Base-by-base conservation (phyloP, 2,113 vertebrate genomes). In the Etheostoma cragini region DNA sequence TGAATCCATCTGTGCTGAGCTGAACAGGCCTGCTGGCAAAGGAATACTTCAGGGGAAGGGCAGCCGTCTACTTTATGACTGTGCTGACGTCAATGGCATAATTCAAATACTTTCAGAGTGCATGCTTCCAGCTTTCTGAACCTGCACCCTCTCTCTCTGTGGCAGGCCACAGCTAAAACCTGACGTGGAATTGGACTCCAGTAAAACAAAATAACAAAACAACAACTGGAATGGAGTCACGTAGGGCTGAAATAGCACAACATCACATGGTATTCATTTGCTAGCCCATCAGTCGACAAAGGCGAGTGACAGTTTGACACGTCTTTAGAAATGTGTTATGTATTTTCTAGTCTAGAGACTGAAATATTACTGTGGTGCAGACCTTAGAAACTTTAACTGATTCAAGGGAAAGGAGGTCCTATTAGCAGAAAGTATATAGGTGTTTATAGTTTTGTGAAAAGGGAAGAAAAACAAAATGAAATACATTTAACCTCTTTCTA, bases 1-100 rank as follows among this genome's bases (percentile, higher is more conserved):
- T 91, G 80, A 90, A 89, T 92, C 83, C 89, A 89, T 93, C 95
- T 96, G 96, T 92, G 75, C 80, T 35, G 82, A 89, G 92, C 89
- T 84, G 95, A 97, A 93, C 97, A 96, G 96, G 96, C 92, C 96
- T 95, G 92, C 96, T 98, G 97, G 97, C 97, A 97, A 94, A 93
- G 94, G 94, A 95, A 94, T 93, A 94, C 95, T 88, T 96, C 92
- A 94, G 94, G 96, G 97, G 96, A 97, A 96, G 96, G 96, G 96
- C 96, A 94, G 96, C 95, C 94, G 89, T 98, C 97, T 98, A 96
- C 97, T 99, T 99, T 97, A 99, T 98, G 97, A 96, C 96, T 96
- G 95, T 96, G 97, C 97, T 99, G 98, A 99, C 98, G 98, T 99
- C 97, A 99, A 98, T 97, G 95, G 97, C 97, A 98, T 98, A 98